Base-by-base conservation (phyloP, 2,797 vertebrate genomes). In the Echiichthys vipera region DNA sequence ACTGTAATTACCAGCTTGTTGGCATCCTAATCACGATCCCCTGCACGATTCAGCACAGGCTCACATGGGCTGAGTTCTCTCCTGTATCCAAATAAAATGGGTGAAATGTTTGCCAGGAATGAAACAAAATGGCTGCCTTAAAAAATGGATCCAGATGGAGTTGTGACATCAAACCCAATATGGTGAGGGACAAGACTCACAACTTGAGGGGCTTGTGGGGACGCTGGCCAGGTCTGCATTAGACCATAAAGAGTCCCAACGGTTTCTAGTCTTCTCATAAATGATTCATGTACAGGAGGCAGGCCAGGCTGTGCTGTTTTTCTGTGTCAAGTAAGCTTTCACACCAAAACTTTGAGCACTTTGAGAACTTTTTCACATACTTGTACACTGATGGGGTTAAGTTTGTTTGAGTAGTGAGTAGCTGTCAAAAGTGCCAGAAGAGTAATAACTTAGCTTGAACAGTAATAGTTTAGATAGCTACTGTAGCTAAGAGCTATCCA, bases 151-250 rank as follows among this genome's bases (percentile, higher is more conserved):
- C 86, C 84, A 87, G 85, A 88, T 79, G 84, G 84, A 83, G 73
- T 79, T 74, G 86, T 84, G 89, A 90, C 90, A 87, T 90, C 91
- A 87, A 89, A 71, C 45, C 66, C 85, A 83, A 80, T 85, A 87
- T 79, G 88, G 83, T 76, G 55, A 83, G 82, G 84, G 81, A 90
- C 83, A 72, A 57, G 58, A 79, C 63, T 73, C 62, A 65, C 71
- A 61, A 86, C 73, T 80, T 80, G 74, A 88, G 84, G 84, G 71
- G 69, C 58, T 88, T 71, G 78, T 29, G 39, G 65, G 77, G 79
- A 85, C 1, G 14, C 51, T 4, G 54, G 86, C 81, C 86, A 84
- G 83, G 77, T 83, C 81, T 80, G 71, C 67, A 68, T 85, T 80
- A 77, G 74, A 72, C 70, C 53, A 56, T 88, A 80, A 89, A 79